Base-by-base conservation (phyloP, 2,797 vertebrate genomes). In the Gephyroberyx darwinii region DNA sequence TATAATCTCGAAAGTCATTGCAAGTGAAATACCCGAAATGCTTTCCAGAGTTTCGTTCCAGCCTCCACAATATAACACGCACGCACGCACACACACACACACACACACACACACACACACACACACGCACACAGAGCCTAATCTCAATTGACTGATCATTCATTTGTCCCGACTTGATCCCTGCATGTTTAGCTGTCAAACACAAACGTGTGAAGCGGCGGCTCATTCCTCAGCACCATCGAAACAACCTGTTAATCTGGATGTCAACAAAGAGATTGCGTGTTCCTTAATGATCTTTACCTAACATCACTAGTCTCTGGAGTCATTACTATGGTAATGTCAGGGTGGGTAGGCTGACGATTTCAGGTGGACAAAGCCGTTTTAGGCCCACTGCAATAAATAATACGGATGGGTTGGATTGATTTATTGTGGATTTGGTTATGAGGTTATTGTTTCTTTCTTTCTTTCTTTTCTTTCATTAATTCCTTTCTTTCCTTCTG, bases 201-300 rank as follows among this genome's bases (percentile, higher is more conserved):
- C 75, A 83, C n/a, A 35, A 31, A 87, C 2, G 83, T 85, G 87
- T 77, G 85, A 92, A 90, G 63, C 58, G 43, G 48, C 8, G 69
- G n/a, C 53, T 72, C 78, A 62, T 70, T 74, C 73, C 71, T 51
- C 71, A 16, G 66, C 58, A 50, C 82, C 74, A 92, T 92, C 91
- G 86, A 92, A 90, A 93, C 90, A 87, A 88, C 75, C 72, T 63
- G 86, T 75, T 93, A 67, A 90, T 91, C 92, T 84, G 67, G 77
- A 65, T 69, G 86, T 78, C 87, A 92, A 92, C 91, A 93, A 89
- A 55, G 30, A 85, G 58, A 68, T 57, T 41, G 75, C 79, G 77
- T 75, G 82, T 73, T 81, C 80, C 67, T 74, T 89, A 89, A 92
- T 87, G 87, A 90, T 61, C 78, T 48, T 63, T 35, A 50, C 53